Evolutionary conservation across 2,113 vertebrate genomes (phyloP), one percentile per base, ranked within the genome.

Genomic region (Echinops telfairi): DNA sequence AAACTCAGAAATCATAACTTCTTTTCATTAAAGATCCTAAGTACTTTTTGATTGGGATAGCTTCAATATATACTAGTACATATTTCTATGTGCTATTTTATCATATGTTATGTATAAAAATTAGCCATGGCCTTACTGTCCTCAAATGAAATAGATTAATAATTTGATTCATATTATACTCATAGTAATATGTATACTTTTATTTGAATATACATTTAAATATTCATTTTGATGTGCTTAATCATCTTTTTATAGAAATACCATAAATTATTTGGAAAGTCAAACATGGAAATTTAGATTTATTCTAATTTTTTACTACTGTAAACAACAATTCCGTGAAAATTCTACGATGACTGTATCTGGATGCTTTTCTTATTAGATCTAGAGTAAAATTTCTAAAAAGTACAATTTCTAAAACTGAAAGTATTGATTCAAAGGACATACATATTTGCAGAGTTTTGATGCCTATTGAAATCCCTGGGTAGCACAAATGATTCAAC

Each of bases 141-240:
- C 11, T 89, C 29, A 81, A 57, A 80, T 84, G 75, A 86, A 87
- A 75, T n/a, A 83, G 27, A 87, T 6, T 57, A 73, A 62, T 64
- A 82, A 43, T 62, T 88, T 88, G 0, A 2, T 71, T 3, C 1
- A 75, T 36, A 64, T 23, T 6, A 17, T 94, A 88, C 1, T 75
- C 47, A 53, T 53, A 53, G 12, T 53, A 53, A 29, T 12, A 4
- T 64, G 14, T 7, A 2, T 87, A 87, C 75, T 31, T 88, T 36
- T 68, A 68, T 70, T 92, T 15, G 84, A 88, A 57, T 89, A 60
- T 31, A 33, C 12, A 78, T 53, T 70, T 83, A 77, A 81, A 33
- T 89, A 60, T 31, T 29, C 12, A 78, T 53, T 70, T 86, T 64
- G 76, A 33, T 88, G 17, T 93, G 3, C 5, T 79, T n/a, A 62